These are phyloP conservation scores for Phylloscopus collybita DNA, from an alignment of 2,797 vertebrate species.

Conservation along the genomic window DNA sequence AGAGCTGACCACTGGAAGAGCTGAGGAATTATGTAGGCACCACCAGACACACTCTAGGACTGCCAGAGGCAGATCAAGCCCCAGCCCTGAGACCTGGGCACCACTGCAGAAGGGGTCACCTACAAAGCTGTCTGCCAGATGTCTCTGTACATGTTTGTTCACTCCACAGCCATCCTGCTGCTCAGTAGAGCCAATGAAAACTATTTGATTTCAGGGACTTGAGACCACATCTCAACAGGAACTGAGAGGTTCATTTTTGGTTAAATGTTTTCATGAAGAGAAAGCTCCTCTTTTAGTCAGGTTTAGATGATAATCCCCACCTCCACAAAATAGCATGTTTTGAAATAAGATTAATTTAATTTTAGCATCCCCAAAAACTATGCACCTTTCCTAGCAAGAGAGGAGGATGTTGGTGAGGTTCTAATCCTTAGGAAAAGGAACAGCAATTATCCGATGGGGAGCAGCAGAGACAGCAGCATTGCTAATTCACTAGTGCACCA, in stretches of 20 bases:
- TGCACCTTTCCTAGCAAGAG: background rate
- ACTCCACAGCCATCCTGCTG: background rate
- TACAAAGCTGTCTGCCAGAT: background rate
- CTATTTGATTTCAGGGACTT: background rate
- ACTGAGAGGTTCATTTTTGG: background rate
- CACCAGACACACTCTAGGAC: background rate
- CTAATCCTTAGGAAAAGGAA: background rate
- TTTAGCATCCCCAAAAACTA: background rate
- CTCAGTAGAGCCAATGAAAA: background rate
- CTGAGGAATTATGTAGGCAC: background rate
- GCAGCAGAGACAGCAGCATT: background rate
- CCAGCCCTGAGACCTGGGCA: background rate
- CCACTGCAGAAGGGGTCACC: background rate
- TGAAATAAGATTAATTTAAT: background rate
- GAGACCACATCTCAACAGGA: background rate
- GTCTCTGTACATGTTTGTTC: background rate
- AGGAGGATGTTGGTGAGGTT: background rate
- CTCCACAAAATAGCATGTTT: background rate
- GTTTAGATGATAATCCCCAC: background rate
- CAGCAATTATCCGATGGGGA: background rate
- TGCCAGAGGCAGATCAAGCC: background rate
- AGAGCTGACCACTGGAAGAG: background rate
- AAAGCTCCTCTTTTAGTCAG: background rate
- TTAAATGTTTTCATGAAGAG: background rate
- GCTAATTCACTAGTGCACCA: background rate